Evolutionary conservation across 2,888 invertebrate genomes (phyloP), one percentile per base, ranked within the genome.

Genomic region (Sinopyrophorus schimmeli): DNA sequence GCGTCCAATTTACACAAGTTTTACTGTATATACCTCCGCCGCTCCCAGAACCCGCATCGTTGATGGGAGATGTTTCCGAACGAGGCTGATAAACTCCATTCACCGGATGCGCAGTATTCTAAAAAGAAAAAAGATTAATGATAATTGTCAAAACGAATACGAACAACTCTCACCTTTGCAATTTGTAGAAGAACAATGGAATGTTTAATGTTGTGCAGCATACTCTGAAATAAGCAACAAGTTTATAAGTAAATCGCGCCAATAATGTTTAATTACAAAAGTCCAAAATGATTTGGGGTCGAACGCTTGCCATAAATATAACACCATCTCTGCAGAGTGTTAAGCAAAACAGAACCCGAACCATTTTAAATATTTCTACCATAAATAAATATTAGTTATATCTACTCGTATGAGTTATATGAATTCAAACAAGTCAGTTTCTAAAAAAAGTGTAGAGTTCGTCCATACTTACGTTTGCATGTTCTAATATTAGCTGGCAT

Each of bases 191-290:
- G 85, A 58, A 98, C 95, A 76, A 98, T 98, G 66, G 96, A 92
- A 81, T 98, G 97, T 78, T 98, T 98, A 60, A 98, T 91, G 65
- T 95, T 90, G 77, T 98, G 96, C 74, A 98, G 81, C 87, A 97
- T 92, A 54, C 84, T 85, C 88, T 93, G 78, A 53, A 78, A 80
- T 72, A 53, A 28, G 4, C 10, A 6, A 27, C 9, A 3, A 3
- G 6, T n/a, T n/a, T n/a, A n/a, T n/a, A n/a, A 59, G 71, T 3
- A 9, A n/a, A 31, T 31, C 10, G 10, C 14, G 3, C 7, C 10
- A 27, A 27, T 5, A 69, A 65, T 24, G 38, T 30, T 34, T 4
- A 11, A 11, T 12, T 24, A 24, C n/a, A 24, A 3, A 10, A 1
- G 11, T 24, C 10, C 5, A 24, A 24, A 24, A 1, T 24, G 9